Conservation (phyloP, 2,888 invertebrate species). For the Melinaea menophilus region DNA sequence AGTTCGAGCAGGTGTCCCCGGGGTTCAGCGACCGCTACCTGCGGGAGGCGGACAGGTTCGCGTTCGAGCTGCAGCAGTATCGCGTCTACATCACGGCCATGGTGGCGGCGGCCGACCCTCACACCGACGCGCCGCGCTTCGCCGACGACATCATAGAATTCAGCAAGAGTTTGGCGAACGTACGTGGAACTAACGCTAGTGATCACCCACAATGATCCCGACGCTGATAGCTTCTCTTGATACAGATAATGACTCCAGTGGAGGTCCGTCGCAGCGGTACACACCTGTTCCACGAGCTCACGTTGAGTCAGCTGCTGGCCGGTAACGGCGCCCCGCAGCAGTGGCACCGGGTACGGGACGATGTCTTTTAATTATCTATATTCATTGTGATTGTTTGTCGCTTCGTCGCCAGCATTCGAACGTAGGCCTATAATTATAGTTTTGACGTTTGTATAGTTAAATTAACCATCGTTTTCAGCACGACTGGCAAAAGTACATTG, state of each 20-base stretch:
- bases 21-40: conserved; percentile 82
- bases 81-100: conserved; percentile 79
- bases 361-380: background rate
- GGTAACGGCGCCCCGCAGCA: conserved; percentile 67
- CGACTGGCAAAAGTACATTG: conserved; percentile 80
- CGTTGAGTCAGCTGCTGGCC: conserved; percentile 74
- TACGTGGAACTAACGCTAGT: conserved; percentile 37
- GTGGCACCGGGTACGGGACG: conserved; percentile 63
- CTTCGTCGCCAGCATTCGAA: background rate
- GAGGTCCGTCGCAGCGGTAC: conserved; percentile 80
- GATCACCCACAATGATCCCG: too few species aligned
- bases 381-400: background rate
- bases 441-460: too few species aligned
- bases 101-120: conserved; percentile 70
- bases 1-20: conserved; percentile 82
- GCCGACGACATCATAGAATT: conserved; percentile 80
- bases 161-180: conserved; percentile 80
- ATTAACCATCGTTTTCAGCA: conserved; percentile 60
- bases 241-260: conserved; percentile 81
- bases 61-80: conserved; percentile 79
- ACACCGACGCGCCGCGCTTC: conserved; percentile 65
- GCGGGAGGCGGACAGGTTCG: conserved; percentile 78
- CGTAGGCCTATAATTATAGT: too few species aligned
- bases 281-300: conserved; percentile 81
- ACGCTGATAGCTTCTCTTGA: background rate